Base-by-base conservation (phyloP, 2,888 invertebrate species). In the Magallana nippona region DNA sequence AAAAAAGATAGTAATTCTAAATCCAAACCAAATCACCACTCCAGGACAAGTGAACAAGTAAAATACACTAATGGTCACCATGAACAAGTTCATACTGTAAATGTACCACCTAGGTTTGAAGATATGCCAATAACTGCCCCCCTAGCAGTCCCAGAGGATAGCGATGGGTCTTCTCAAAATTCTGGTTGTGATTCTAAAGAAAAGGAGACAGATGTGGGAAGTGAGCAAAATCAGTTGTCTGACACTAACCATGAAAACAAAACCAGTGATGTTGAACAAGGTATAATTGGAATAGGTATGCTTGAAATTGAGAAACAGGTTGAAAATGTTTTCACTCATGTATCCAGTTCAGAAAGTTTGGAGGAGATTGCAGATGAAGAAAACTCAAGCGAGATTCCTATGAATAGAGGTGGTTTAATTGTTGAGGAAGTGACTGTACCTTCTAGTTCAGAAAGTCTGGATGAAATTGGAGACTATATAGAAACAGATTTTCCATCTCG, bases 391-490 rank as follows among this genome's bases (percentile, higher is more conserved):
- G 56, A 79, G 22, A 77, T 55, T 55, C 19, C n/a, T 32, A 15
- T n/a, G 15, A 78, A 81, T 71, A 62, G n/a, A 27, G 60, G 19
- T 32, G 58, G 32, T 60, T 13, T 71, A 2, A 8, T 63, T 19
- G 11, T 79, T 13, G n/a, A 10, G n/a, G 58, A 78, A 55, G 44
- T 83, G n/a, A 57, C 62, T 15, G 80, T 62, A 32, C 83, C 82
- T 32, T 86, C 85, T 56, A 88, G 88, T 79, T 77, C 84, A 44
- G 89, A 87, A 77, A 88, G 86, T 83, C 87, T 88, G 82, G 93
- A 93, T 77, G 93, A 93, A 78, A 89, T 90, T n/a, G 93, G 92
- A 10, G 93, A 93, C 84, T 93, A 92, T 84, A 93, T 93, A 82
- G 93, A 93, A 84, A 89, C 92, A 63, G 93, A 93, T 85, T 88